phyloP scores from a whole-genome alignment of 2,113 vertebrate species.

The Dermatemys mawii region DNA sequence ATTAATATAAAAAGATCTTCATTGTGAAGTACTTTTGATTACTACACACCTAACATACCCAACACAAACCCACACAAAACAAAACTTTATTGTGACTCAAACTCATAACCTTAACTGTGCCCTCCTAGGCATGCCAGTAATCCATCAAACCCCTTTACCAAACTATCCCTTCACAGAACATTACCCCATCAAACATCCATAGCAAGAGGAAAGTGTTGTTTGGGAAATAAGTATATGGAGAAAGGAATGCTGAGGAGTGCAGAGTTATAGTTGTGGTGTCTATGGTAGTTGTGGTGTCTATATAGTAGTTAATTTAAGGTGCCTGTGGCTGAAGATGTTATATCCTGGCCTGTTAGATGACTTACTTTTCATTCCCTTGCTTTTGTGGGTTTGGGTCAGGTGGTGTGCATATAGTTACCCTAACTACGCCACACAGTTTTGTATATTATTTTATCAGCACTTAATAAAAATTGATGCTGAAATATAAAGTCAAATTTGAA shows the following conservation, averaged over 20 bases:
- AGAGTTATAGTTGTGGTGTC: neutral
- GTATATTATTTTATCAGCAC: neutral
- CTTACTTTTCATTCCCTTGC: neutral
- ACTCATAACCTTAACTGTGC: neutral
- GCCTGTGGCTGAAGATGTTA: neutral
- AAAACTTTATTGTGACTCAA: neutral
- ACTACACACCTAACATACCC: neutral
- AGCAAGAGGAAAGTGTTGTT: neutral
- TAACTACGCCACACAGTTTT: neutral
- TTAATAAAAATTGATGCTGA: no score
- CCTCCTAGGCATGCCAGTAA: neutral
- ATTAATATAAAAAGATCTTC: neutral
- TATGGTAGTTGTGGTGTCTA: neutral
- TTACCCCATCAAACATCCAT: neutral
- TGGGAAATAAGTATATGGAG: neutral
- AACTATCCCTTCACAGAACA: neutral
- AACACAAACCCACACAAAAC: neutral
- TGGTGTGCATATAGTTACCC: neutral
- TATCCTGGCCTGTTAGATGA: neutral
- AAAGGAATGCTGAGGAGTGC: neutral
- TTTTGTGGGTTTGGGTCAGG: neutral
- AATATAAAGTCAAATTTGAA: neutral
- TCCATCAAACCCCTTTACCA: neutral
- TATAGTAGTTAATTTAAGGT: neutral
- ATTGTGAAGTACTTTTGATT: neutral